Conservation (phyloP, 1,140 invertebrate species). For the Leptinotarsa lineolata region DNA sequence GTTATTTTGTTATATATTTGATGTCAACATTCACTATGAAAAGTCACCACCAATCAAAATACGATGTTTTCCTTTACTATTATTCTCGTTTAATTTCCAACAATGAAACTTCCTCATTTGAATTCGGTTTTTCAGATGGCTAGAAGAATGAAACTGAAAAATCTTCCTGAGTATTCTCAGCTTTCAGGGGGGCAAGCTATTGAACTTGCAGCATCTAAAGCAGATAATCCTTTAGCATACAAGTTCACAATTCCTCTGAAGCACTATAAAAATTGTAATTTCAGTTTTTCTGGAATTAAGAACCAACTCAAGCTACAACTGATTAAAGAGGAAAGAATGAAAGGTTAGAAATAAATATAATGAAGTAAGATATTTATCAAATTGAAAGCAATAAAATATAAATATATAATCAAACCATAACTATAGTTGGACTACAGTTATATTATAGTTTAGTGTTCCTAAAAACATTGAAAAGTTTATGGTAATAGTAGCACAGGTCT, state of each 20-base stretch:
- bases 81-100: no score
- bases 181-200: slow-evolving; percentile 84
- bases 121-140: slow-evolving; percentile 64
- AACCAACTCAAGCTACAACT: slow-evolving; percentile 61
- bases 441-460: no score
- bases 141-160: slow-evolving; percentile 81
- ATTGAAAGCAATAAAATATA: no score
- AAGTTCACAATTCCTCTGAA: slow-evolving; percentile 67
- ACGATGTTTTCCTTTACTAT: no score
- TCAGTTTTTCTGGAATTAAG: slow-evolving; percentile 82
- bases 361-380: not conserved
- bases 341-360: slow-evolving; percentile 56
- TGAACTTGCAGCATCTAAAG: slow-evolving; percentile 76
- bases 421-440: no score
- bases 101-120: not conserved
- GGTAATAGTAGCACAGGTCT: no score
- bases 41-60: no score
- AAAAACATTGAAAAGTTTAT: no score
- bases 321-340: slow-evolving; percentile 62
- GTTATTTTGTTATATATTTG: no score
- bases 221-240: slow-evolving; percentile 69
- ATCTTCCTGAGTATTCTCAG: slow-evolving; percentile 73
- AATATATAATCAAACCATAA: no score
- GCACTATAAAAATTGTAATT: slow-evolving; percentile 74
- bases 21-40: no score